Base-by-base conservation (phyloP, 2,888 invertebrate genomes). In the Eulithis prunata region DNA sequence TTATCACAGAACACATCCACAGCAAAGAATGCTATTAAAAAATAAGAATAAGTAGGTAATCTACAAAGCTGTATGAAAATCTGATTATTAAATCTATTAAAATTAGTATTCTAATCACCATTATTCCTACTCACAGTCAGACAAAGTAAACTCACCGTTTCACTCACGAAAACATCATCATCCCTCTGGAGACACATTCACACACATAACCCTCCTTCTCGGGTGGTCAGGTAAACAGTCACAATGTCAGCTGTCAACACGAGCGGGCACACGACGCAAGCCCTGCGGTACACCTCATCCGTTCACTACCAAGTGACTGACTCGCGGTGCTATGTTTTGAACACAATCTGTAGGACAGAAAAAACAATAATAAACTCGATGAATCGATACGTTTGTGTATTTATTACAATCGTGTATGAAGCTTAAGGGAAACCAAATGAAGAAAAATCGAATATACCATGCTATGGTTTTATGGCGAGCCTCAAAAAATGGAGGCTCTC, bases 331-430 rank as follows among this genome's bases (percentile, higher is more conserved):
- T 68, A 85, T 93, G 92, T 92, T 92, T 91, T 91, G 88, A 89
- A 91, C 90, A 91, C 91, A 89, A 89, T 90, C 92, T 93, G 91
- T 86, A 91, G 88, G 86, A 89, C 87, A 88, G 76, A 88, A 91
- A 91, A 88, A 91, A 90, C 87, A 91, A 91, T 92, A 91, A 89
- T 91, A 91, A 91, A 89, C 86, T 86, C 78, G 70, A 78, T 78
- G 69, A 76, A 77, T 75, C 75, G 77, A 78, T 75, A 72, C 77
- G 75, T 82, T 83, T 82, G 76, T 83, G 73, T 80, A 28, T 5
- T n/a, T 41, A 41, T 41, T 41, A 8, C 2, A 41, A 10, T 41
- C 32, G 32, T 41, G 41, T 41, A 41, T 41, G 8, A 41, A 41
- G 41, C 10, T 0, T 41, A 32, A 32, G 32, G 4, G 32, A 32